Conservation (phyloP, 37 sponge, comb jelly and placozoan genomes). For the Haliclona indistincta region DNA sequence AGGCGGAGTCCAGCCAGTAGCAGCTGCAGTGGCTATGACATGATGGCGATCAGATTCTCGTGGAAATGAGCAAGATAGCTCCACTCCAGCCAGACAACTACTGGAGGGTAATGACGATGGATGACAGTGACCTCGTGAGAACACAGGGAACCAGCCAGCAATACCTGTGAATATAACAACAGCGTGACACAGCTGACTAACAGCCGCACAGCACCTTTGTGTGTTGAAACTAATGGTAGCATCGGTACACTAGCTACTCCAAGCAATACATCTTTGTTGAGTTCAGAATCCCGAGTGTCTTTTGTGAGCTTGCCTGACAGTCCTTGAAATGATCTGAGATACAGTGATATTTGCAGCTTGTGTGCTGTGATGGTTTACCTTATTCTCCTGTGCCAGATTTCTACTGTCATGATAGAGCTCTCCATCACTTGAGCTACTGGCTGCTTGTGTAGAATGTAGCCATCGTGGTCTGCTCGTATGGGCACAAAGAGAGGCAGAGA, state of each 20-base stretch:
- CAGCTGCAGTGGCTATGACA: conserved; percentile 21
- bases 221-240: conserved; percentile 21
- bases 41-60: conserved; percentile 36
- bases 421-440: not conserved
- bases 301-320: too few species aligned
- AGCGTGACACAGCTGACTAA: not conserved
- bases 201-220: conserved; percentile 33
- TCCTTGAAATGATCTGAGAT: too few species aligned
- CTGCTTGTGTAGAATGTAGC: not conserved
- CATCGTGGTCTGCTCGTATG: not conserved
- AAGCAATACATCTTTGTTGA: conserved; percentile 54
- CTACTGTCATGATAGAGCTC: too few species aligned
- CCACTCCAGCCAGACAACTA: conserved; percentile 70
- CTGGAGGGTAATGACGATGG: not conserved
- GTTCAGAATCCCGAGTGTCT: too few species aligned
- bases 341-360: too few species aligned
- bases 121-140: not conserved
- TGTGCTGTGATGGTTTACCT: too few species aligned
- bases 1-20: conserved; percentile 38
- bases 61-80: conserved; percentile 52
- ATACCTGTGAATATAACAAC: conserved; percentile 26
- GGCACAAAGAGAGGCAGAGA: conserved; percentile 42
- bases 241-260: conserved; percentile 55
- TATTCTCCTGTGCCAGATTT: too few species aligned
- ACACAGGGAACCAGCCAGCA: conserved; percentile 65